Conservation (phyloP, 2,797 vertebrate species). For the Pseudotriccus pelzelni region DNA sequence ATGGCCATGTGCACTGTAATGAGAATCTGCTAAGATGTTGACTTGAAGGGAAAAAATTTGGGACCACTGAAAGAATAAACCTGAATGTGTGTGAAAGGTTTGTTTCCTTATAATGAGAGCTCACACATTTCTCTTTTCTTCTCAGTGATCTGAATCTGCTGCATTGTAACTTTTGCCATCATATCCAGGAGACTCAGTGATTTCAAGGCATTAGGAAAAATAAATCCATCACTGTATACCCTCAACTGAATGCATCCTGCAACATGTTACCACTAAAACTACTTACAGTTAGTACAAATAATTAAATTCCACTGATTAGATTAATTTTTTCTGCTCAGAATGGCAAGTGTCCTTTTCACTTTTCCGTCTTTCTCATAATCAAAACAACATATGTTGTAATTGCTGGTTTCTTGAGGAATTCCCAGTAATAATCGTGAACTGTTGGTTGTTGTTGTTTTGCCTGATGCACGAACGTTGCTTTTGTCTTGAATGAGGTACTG, state of each 20-base stretch:
- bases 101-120: not conserved
- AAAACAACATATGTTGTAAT: not conserved
- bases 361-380: not conserved
- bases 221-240: not conserved
- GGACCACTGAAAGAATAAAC: not conserved
- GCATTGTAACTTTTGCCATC: not conserved
- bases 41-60: not conserved
- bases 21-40: not conserved
- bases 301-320: not conserved
- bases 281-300: not conserved
- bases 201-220: not conserved
- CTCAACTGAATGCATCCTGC: not conserved
- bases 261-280: not conserved
- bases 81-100: not conserved
- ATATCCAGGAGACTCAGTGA: not conserved
- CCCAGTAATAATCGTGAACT: not conserved
- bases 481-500: not conserved
- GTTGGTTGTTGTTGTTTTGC: not conserved
- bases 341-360: not conserved
- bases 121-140: not conserved
- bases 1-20: fast-evolving
- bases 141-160: not conserved
- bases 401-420: not conserved
- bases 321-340: not conserved
- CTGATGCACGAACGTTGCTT: not conserved